These are phyloP conservation scores for Grantiella picta DNA, from an alignment of 2,113 vertebrate species.

Conservation along the genomic window DNA sequence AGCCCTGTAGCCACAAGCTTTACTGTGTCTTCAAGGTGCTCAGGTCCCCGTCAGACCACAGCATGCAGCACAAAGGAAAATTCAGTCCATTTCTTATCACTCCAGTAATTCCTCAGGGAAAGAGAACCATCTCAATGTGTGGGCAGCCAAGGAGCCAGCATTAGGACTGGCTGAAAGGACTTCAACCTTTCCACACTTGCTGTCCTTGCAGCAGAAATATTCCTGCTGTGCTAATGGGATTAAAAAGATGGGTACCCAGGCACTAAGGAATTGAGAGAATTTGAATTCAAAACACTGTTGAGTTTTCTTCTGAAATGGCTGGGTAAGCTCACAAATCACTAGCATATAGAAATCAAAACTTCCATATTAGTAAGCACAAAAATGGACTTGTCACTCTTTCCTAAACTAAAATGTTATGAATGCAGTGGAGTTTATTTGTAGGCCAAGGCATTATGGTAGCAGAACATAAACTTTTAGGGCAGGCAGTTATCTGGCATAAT, in stretches of 20 bases:
- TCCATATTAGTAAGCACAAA: neutral
- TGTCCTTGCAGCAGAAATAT: neutral
- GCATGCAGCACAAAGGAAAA: neutral
- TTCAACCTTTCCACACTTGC: neutral
- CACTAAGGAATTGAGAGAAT: slow-evolving; percentile 3
- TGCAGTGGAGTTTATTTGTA: neutral
- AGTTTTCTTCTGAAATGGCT: neutral
- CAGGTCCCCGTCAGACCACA: neutral
- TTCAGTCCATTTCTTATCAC: neutral
- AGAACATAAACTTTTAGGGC: neutral
- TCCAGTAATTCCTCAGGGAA: neutral
- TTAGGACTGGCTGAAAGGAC: neutral
- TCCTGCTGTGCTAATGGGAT: neutral
- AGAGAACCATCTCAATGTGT: neutral
- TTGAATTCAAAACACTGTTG: neutral
- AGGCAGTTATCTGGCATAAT: slow-evolving; percentile 3
- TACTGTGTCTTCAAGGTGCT: neutral
- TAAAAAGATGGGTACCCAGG: neutral
- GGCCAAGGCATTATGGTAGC: neutral
- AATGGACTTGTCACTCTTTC: neutral
- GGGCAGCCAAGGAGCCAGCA: neutral
- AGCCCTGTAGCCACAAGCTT: neutral
- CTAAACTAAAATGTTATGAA: neutral
- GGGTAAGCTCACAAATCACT: neutral
- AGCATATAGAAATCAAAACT: neutral